Base-by-base conservation (phyloP, 2,797 vertebrate genomes). In the Hypotaenidia okinawae region DNA sequence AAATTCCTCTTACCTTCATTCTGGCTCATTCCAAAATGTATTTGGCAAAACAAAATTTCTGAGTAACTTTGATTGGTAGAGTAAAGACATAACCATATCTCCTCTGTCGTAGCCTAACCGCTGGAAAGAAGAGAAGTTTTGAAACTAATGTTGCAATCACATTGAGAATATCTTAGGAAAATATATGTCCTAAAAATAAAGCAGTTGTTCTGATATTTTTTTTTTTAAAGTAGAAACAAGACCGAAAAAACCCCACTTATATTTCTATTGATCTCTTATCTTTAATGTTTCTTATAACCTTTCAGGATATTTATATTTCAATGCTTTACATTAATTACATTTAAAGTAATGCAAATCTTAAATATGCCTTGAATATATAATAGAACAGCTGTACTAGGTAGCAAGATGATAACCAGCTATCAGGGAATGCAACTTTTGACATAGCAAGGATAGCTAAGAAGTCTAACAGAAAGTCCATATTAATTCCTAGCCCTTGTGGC, bases 161-260 rank as follows among this genome's bases (percentile, higher is more conserved):
- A 47, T 15, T 74, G 27, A 5, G 4, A 80, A 66, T 9, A 80
- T 24, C 2, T 43, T 59, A 5, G 8, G 18, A 76, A 58, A 14
- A n/a, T 2, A 1, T 43, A 22, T 7, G 12, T 32, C 13, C 9
- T 37, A 70, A 74, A 80, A 64, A 18, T 6, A 43, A 1, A 78
- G 2, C 2, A 64, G 52, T 43, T 85, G 3, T 83, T 55, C 9
- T 47, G n/a, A 5, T 37, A 37, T 23, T 5, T 17, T 1, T 9
- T 28, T 73, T 77, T 52, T 39, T 51, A 67, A 23, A 59, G 5
- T 3, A 39, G 11, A 61, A 74, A 78, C 4, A 25, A 59, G 7
- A 24, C 5, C 2, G 8, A 22, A 45, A 30, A 24, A 30, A 8
- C 0, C 3, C 3, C 3, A 17, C 6, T 58, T 64, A 3, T 28